phyloP scores from a whole-genome alignment of 2,113 vertebrate species.

The Chloropsis hardwickii region DNA sequence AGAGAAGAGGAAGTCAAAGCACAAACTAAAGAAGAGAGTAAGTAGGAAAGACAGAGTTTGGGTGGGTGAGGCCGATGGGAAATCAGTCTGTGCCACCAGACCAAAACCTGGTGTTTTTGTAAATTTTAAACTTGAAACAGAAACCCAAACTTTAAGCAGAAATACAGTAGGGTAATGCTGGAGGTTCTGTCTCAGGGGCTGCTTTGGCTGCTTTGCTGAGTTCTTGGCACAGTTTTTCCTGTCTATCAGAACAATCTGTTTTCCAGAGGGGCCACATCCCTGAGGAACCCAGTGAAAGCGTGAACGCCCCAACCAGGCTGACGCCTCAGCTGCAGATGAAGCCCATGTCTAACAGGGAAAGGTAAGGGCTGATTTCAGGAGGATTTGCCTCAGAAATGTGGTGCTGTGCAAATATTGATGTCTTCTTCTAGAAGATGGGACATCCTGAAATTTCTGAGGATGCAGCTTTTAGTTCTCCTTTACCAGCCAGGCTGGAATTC shows the following conservation, averaged over 20 bases:
- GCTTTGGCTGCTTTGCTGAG: neutral
- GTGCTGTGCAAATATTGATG: no score
- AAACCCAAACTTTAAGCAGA: neutral
- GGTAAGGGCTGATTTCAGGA: slow-evolving; percentile 64
- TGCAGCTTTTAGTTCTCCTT: neutral
- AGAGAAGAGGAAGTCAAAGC: slow-evolving; percentile 97
- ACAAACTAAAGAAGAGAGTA: slow-evolving; percentile 96
- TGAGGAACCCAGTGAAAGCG: slow-evolving; percentile 83
- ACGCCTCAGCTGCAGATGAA: slow-evolving; percentile 93
- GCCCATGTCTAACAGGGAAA: slow-evolving; percentile 97
- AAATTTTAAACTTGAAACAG: neutral
- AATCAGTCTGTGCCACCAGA: neutral
- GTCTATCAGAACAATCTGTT: neutral
- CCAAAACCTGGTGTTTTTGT: neutral
- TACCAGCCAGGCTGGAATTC: neutral
- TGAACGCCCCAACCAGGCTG: slow-evolving; percentile 78
- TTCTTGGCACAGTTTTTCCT: neutral
- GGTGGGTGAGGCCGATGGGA: neutral
- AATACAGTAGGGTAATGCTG: fast-evolving
- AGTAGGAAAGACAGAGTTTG: neutral
- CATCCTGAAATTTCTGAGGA: neutral
- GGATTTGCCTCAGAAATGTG: neutral
- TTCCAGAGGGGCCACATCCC: slow-evolving; percentile 79
- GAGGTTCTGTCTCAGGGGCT: neutral
- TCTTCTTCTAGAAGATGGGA: neutral